phyloP scores from a whole-genome alignment of 2,888 invertebrate species.

The Pecten maximus region DNA sequence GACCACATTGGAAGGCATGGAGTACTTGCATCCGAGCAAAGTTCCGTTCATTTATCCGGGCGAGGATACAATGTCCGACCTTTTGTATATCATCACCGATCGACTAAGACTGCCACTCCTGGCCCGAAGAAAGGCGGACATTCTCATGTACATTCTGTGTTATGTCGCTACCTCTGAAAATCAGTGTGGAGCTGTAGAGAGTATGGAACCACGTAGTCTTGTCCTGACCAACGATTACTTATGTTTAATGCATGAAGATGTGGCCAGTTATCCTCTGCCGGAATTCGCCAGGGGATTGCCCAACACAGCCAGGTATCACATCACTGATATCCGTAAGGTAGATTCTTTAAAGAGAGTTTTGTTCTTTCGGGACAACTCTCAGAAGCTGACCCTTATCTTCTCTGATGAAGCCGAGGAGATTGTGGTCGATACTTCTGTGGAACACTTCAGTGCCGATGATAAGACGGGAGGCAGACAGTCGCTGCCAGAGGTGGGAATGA shows the following conservation, averaged over 20 bases:
- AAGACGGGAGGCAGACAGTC: slow-evolving; percentile 62
- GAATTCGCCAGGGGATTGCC: slow-evolving; percentile 79
- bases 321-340: slow-evolving; percentile 73
- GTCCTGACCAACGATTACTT: slow-evolving; percentile 77
- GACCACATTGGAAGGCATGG: slow-evolving; percentile 75
- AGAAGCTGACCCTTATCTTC: slow-evolving; percentile 75
- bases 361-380: slow-evolving; percentile 64
- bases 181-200: slow-evolving; percentile 53
- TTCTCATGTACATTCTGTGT: slow-evolving; percentile 72
- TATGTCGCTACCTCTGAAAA: slow-evolving; percentile 62
- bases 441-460: slow-evolving; percentile 74
- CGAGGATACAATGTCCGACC: slow-evolving; percentile 78
- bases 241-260: slow-evolving; percentile 77
- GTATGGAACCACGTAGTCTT: slow-evolving; percentile 71
- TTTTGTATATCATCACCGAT: slow-evolving; percentile 76
- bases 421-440: slow-evolving; percentile 73
- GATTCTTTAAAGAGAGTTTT: slow-evolving; percentile 74
- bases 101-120: slow-evolving; percentile 55
- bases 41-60: slow-evolving; percentile 79
- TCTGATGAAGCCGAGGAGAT: slow-evolving; percentile 79
- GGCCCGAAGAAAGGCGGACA: slow-evolving; percentile 64
- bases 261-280: slow-evolving; percentile 80
- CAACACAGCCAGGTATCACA: slow-evolving; percentile 73
- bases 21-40: slow-evolving; percentile 76
- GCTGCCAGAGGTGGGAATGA: slow-evolving; percentile 71